Base-by-base conservation (phyloP, 2,113 vertebrate species). In the Bos indicus region DNA sequence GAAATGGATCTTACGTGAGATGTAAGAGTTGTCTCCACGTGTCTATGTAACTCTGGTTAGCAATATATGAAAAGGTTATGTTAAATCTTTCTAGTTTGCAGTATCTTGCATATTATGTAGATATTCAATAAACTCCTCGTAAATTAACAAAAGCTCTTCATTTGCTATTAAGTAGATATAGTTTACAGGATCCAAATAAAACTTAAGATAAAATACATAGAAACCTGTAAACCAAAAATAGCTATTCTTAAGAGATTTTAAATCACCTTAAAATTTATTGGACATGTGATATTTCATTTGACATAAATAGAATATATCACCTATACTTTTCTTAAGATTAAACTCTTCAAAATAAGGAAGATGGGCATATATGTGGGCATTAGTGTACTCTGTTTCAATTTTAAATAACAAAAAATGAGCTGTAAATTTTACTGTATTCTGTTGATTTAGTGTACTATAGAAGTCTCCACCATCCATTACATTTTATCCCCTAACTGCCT, bases 401-500 rank as follows among this genome's bases (percentile, higher is more conserved):
- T 82, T 36, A 11, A 95, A 91, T 95, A 21, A 83, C 56, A 81
- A 92, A 88, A 95, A 84, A 62, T 97, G 2, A 94, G 78, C 67
- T 59, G 30, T 88, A 84, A 54, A 97, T 98, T 97, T 90, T 64
- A 89, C 30, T 97, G 96, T 81, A 94, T 86, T 97, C 92, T 91
- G 89, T 97, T 98, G 97, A 98, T 96, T 83, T 82, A 83, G 57
- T 77, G 51, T n/a, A 90, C 81, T 88, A 25, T 62, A 97, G 88
- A 94, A 95, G 19, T 82, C 83, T 97, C 78, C 57, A 92, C 77
- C 77, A 98, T 96, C 94, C 95, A 87, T 97, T 98, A 91, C 33
- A 92, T 16, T 88, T 98, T 97, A 98, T 97, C 98, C 64, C 14
- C 90, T 60, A 96, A 77, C 78, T 97, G 98, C 85, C 86, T 98